These are phyloP conservation scores for Serripes groenlandicus DNA, from an alignment of 2,888 invertebrate genomes.

Conservation along the genomic window DNA sequence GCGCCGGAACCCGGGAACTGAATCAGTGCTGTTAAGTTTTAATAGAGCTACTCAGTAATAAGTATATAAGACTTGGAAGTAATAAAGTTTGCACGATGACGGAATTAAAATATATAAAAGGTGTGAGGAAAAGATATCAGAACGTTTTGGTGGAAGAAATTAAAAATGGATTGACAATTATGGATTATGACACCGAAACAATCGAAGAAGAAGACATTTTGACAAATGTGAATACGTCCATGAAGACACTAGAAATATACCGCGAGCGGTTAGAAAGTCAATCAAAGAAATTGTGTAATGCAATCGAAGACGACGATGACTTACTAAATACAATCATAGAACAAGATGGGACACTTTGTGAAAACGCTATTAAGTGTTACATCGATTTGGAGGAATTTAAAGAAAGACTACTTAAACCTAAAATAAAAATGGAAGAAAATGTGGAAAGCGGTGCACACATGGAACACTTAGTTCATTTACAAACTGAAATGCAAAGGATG, in stretches of 20 bases:
- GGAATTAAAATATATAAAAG: background rate
- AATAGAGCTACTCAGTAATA: no score
- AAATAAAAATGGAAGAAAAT: background rate
- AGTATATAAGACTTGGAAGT: no score
- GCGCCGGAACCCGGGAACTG: no score
- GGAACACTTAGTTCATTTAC: background rate
- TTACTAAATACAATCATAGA: background rate
- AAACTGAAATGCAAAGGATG: background rate
- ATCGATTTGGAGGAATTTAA: background rate
- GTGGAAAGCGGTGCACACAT: background rate
- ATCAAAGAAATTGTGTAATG: background rate
- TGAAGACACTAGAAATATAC: background rate
- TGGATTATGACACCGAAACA: background rate
- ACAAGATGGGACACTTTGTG: background rate
- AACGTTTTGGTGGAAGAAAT: background rate
- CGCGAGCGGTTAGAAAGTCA: background rate
- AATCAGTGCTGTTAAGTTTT: no score
- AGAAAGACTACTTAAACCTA: background rate
- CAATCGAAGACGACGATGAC: background rate
- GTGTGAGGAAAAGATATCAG: background rate
- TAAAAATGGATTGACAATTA: background rate
- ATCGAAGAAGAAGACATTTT: background rate
- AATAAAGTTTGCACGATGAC: no score
- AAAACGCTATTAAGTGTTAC: background rate
- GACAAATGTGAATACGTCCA: background rate